Evolutionary conservation across 64 coral and sea anemone genomes (phyloP), one percentile per base, ranked within the genome.

Genomic region (Montipora capricornis): DNA sequence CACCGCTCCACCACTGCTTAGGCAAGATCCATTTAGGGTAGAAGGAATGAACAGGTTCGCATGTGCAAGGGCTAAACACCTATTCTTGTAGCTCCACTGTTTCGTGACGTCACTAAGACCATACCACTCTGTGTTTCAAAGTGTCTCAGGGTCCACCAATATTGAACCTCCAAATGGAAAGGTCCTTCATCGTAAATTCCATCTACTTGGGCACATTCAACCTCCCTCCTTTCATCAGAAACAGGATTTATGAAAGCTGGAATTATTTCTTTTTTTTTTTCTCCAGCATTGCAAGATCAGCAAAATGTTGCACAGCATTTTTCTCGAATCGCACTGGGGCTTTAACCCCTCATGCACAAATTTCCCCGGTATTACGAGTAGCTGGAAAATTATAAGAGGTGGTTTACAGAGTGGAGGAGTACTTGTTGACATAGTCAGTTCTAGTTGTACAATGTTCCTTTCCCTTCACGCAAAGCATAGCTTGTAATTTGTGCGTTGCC

Each of bases 71-170:
- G 84, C 92, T 11, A 93, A 75, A 49, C 92, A 93, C 2, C 92
- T 83, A 88, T 88, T 93, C 57, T 10, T 13, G 74, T 86, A 26
- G 15, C 73, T 22, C 22, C 22, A 22, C 22, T 22, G 22, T 22
- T 22, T 22, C 22, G 22, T 22, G 22, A 22, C 22, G 22, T 22
- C 22, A 22, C 22, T 22, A 0, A 22, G 22, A 22, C 22, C 22
- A 22, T 22, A 57, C 19, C 20, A 58, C 20, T 79, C 22, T 68
- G 8, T 19, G 6, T 49, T 20, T 76, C 8, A 8, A 95, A 74
- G 78, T 90, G 88, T 50, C 87, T 55, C 49, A 75, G 55, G 15
- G 93, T 95, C 93, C 93, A 95, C 87, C 93, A 95, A 78, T 84
- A 95, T 61, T 95, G 79, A 7, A 95, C 93, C 62, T 95, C 80